These are phyloP conservation scores for Xerus rutilus DNA, from an alignment of 2,797 vertebrate genomes.

Conservation along the genomic window DNA sequence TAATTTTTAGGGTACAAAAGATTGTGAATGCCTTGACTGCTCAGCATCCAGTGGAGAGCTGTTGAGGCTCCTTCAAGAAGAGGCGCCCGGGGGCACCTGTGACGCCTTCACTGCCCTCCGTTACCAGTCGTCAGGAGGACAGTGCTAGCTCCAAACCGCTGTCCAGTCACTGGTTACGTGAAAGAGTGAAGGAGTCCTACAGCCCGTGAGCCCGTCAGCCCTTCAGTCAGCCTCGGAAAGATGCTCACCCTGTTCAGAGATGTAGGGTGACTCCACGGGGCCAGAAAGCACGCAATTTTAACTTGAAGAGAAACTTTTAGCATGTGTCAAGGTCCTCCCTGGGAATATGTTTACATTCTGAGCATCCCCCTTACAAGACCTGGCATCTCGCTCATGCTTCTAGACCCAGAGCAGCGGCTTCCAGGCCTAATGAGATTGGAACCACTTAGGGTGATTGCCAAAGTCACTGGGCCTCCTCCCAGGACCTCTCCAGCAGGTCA, in stretches of 20 bases:
- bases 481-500: background rate
- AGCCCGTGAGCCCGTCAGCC: background rate
- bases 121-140: background rate
- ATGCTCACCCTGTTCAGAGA: background rate
- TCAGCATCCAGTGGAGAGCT: background rate
- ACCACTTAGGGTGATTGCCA: background rate
- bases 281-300: background rate
- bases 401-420: background rate
- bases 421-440: background rate
- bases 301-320: background rate
- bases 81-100: background rate
- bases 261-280: background rate
- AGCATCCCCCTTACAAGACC: background rate
- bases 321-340: constrained; percentile 18
- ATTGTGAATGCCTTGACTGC: background rate
- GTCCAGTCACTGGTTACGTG: background rate
- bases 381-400: background rate
- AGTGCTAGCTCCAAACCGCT: background rate
- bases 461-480: background rate
- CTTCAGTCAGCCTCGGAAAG: background rate
- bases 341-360: background rate
- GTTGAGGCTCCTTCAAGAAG: background rate
- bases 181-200: background rate
- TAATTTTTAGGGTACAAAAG: background rate
- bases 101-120: background rate